Evolutionary conservation across 2,797 vertebrate species (phyloP).

Genomic region (Urosaurus nigricauda): DNA sequence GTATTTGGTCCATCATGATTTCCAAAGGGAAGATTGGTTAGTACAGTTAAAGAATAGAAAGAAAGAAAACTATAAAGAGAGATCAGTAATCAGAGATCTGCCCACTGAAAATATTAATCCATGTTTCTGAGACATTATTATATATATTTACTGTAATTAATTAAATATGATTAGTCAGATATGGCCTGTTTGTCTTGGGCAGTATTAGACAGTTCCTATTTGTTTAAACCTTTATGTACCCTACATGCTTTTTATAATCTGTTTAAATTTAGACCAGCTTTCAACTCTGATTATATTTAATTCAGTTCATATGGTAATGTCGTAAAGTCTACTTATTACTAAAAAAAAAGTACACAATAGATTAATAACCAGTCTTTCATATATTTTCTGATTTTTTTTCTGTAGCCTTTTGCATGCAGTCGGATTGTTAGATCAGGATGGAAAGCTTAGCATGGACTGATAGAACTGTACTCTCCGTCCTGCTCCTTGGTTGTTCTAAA

Average conservation of each 20-base stretch:
- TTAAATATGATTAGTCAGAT: conserved; percentile 22
- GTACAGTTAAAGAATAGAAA: neutral
- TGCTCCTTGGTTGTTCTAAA: conserved; percentile 23
- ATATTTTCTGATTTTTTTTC: neutral
- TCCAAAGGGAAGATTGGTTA: neutral
- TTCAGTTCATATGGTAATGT: conserved; percentile 11
- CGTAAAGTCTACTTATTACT: conserved; percentile 12
- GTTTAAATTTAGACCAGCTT: conserved; percentile 14
- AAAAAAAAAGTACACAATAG: neutral
- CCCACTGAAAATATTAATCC: conserved; percentile 19
- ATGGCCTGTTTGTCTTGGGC: neutral
- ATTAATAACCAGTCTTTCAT: neutral
- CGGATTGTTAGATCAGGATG: conserved; percentile 28
- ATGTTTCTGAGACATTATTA: neutral
- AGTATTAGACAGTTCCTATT: conserved; percentile 5
- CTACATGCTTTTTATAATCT: neutral
- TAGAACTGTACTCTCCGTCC: neutral
- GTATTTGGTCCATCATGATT: neutral
- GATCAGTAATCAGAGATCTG: neutral
- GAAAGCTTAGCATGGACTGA: neutral
- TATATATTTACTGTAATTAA: conserved; percentile 3
- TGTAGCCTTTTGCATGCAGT: conserved; percentile 33
- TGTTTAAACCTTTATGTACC: neutral
- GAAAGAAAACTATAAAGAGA: neutral
- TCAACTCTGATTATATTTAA: conserved; percentile 49